Base-by-base conservation (phyloP, 2,797 vertebrate species). In the Emys orbicularis region DNA sequence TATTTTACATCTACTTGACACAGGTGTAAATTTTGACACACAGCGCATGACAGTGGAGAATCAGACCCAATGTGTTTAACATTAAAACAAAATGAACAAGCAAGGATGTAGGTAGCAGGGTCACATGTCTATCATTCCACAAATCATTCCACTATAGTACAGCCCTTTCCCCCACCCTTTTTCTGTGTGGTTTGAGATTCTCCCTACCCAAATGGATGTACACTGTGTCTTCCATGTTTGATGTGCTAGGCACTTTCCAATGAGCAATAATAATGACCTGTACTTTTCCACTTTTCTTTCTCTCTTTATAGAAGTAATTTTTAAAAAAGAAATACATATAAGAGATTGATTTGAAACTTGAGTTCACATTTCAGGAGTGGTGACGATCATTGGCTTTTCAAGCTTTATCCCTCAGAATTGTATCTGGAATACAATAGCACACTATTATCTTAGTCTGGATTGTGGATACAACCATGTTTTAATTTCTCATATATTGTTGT, bases 381-480 rank as follows among this genome's bases (percentile, higher is more conserved):
- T 87, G 95, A 96, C 81, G 91, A 83, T 1, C 1, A 76, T 29
- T 77, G 25, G 3, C 29, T 93, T 61, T 96, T 91, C 59, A 90
- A 96, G 80, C 29, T 49, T 92, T 86, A 94, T 91, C 94, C 52
- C 34, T 83, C 0, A 0, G 18, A 83, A 92, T 72, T 93, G 41
- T 92, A 15, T 53, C 47, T 79, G 13, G 31, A 61, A 61, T 16
- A 61, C 29, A 61, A 8, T 34, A 61, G 31, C 59, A 61, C 56
- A 86, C 4, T n/a, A 68, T 52, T 87, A 34, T 79, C 83, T 91
- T 87, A 56, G 68, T 8, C 52, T 84, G 86, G 81, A 92, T 15
- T 87, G 13, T 6, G 90, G 9, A 11, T 61, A 61, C 29, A 34
- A 15, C 31, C 13, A 31, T 34, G 12, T 23, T 59, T 47, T 76